Percentiles rank a stretch among this genome's conserved stretches.
These are phyloP conservation scores for Otis tarda DNA, from an alignment of 2,113 vertebrate genomes.

Conservation along the genomic window DNA sequence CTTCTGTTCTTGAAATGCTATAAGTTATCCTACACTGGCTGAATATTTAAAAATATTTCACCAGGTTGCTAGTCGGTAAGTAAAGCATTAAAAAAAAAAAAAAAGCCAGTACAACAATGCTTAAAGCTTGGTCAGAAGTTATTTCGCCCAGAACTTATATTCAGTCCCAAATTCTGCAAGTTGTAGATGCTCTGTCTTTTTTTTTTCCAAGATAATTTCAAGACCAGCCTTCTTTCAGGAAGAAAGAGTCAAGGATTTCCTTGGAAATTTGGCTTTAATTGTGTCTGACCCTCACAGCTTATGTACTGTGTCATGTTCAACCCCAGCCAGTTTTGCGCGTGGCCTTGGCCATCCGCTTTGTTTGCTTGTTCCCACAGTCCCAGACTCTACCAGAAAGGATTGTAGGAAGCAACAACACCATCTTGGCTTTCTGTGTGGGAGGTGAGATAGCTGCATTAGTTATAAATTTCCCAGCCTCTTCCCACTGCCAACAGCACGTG, in stretches of 20 bases:
- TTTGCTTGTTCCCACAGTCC: neutral
- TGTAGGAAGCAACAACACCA: neutral
- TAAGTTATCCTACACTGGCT: neutral
- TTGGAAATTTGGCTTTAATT: neutral
- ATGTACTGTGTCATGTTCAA: neutral
- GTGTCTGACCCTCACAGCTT: neutral
- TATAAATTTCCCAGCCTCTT: neutral
- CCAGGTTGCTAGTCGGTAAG: neutral
- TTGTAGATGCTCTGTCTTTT: neutral
- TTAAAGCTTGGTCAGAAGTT: neutral
- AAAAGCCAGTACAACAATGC: neutral
- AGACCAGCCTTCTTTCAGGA: neutral
- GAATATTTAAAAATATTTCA: neutral
- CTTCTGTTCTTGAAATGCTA: neutral
- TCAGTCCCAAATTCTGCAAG: neutral
- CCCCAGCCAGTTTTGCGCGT: fast-evolving
- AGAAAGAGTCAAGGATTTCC: neutral
- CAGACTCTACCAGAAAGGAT: neutral
- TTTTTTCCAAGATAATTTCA: neutral
- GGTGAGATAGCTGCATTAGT: constrained; percentile 4
- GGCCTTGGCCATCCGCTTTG: neutral
- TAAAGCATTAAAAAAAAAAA: neutral
- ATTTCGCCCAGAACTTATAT: neutral
- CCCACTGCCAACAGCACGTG: constrained; percentile 2
- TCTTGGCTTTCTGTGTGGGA: constrained; percentile 2